Base-by-base conservation (phyloP, 2,797 vertebrate species). In the Sebastes elongatus region DNA sequence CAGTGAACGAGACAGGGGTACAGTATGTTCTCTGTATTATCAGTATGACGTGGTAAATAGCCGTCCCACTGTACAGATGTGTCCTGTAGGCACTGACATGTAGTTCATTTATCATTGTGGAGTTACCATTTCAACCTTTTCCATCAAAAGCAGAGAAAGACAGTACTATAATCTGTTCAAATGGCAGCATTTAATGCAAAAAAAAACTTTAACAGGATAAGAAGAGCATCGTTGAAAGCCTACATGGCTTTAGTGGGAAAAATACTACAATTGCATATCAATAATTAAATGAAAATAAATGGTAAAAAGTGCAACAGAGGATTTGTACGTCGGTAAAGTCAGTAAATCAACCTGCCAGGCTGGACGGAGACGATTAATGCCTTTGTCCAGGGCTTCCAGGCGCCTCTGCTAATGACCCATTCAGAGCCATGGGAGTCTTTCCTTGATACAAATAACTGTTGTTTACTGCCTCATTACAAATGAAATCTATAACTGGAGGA, bases 381-480 rank as follows among this genome's bases (percentile, higher is more conserved):
- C 59, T 76, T 71, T 60, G 79, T 88, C 78, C 82, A 27, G 32
- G 55, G 76, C 82, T 85, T 81, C 82, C 59, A 78, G 85, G 85
- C 71, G 16, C 83, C 90, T 76, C 70, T 62, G 71, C 78, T 90
- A 88, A 90, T 84, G 88, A 93, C 86, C 85, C 82, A 71, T 74
- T 78, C 65, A 81, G 86, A 82, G 83, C 86, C 86, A 80, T 57
- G 79, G 83, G 79, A 88, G 61, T 76, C 78, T 78, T 86, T 89
- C 67, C 80, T 82, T 73, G 76, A 87, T 82, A 88, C 83, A 89
- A 90, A 88, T 80, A 86, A 90, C 81, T 68, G 78, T 89, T 93
- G 89, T 92, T 92, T 90, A 88, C 78, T 80, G 83, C 84, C 86
- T 91, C 75, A 73, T 91, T 86, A 86, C 71, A 81, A 89, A 86